phyloP scores from a whole-genome alignment of 2,888 invertebrate species.

The Pandemis heparana region DNA sequence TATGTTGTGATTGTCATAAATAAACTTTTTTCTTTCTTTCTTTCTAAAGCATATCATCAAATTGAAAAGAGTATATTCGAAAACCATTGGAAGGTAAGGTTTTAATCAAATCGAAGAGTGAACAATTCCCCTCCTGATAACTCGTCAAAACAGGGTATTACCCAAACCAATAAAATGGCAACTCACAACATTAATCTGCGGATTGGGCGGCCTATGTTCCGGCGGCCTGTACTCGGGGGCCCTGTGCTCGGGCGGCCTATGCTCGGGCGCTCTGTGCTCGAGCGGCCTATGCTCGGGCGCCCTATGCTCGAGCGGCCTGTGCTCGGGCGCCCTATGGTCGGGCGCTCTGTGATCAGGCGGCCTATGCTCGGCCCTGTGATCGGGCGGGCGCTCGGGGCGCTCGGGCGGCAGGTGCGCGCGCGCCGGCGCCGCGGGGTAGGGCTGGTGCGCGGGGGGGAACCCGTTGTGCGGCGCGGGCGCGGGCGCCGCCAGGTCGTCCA shows the following conservation, averaged over 20 bases:
- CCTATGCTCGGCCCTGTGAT: slow-evolving; percentile 27
- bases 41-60: too few relatives aligned
- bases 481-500: slow-evolving; percentile 84
- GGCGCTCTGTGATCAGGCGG: slow-evolving; percentile 19
- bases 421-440: slow-evolving; percentile 45
- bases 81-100: too few relatives aligned
- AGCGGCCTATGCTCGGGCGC: slow-evolving; percentile 30
- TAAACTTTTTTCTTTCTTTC: too few relatives aligned
- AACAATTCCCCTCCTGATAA: too few relatives aligned
- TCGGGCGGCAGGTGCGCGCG: slow-evolving; percentile 46
- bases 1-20: too few relatives aligned
- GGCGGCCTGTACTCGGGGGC: slow-evolving; percentile 29
- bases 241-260: slow-evolving; percentile 37
- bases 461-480: slow-evolving; percentile 56
- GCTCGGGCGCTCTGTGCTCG: slow-evolving; percentile 34
- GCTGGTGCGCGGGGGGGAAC: slow-evolving; percentile 82
- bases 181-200: slow-evolving; percentile 40
- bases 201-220: slow-evolving; percentile 33
- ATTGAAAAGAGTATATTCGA: too few relatives aligned
- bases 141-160: too few relatives aligned
- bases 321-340: slow-evolving; percentile 31
- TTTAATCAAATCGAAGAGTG: too few relatives aligned
- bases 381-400: slow-evolving; percentile 33
- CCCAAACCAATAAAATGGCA: not conserved
- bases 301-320: slow-evolving; percentile 19